phyloP scores from a whole-genome alignment of 2,888 invertebrate species.

The Buathra laborator region DNA sequence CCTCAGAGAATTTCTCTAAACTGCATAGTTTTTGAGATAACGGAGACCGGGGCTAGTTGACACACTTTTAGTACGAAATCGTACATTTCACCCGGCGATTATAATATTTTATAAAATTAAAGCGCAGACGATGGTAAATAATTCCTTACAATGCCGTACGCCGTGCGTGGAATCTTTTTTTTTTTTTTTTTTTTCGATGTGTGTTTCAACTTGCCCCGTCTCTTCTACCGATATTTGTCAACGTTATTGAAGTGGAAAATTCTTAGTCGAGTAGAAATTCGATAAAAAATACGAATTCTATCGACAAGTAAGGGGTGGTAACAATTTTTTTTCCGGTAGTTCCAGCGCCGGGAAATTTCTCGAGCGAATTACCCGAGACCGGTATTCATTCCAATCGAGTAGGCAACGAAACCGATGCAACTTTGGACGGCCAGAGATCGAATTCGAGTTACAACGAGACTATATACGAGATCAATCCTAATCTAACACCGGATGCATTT shows the following conservation, averaged over 20 bases:
- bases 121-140: too few species aligned
- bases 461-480: slow-evolving; percentile 75
- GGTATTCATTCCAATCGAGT: slow-evolving; percentile 67
- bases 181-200: too few species aligned
- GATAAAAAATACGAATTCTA: slow-evolving; percentile 30
- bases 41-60: too few species aligned
- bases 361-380: slow-evolving; percentile 72
- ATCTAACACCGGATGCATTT: slow-evolving; percentile 87
- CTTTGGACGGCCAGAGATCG: slow-evolving; percentile 55
- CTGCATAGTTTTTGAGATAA: background rate
- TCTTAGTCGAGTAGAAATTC: too few species aligned
- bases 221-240: background rate
- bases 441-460: slow-evolving; percentile 77
- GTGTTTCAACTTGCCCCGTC: background rate
- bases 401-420: slow-evolving; percentile 70
- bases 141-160: too few species aligned
- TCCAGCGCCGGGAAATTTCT: slow-evolving; percentile 70
- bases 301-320: slow-evolving; percentile 37
- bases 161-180: too few species aligned
- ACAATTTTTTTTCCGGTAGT: slow-evolving; percentile 56
- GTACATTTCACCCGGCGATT: too few species aligned
- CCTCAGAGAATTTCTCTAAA: background rate
- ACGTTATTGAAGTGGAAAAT: background rate
- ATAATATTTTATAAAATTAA: too few species aligned
- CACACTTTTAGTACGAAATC: too few species aligned